Base-by-base conservation (phyloP, 2,888 invertebrate genomes). In the Drosophila leonis region DNA sequence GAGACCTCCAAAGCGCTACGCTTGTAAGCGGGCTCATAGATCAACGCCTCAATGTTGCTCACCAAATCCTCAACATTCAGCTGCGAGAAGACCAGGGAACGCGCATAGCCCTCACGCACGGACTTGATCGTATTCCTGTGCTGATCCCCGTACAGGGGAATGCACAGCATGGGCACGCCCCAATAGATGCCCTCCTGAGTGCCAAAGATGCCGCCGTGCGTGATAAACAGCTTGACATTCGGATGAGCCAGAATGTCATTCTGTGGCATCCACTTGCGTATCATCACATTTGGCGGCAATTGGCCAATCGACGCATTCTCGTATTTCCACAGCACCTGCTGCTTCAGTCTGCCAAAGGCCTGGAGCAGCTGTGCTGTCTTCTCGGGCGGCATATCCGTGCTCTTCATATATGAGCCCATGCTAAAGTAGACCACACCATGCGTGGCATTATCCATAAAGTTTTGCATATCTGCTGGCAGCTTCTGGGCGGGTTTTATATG, bases 211-310 rank as follows among this genome's bases (percentile, higher is more conserved):
- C 94, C 94, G 13, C 94, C 94, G 67, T 94, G 94, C 3, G 93
- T 92, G 24, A 94, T 93, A 75, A 94, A 94, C 0, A 94, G 65
- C 51, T 92, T 91, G 0, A 93, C 84, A 81, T 94, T 94, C 1
- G 90, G 90, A 84, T 94, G 93, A 2, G 93, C 94, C 74, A 93
- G 68, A 52, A 94, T 92, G 72, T 94, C 94, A 65, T 93, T 93
- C 86, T 94, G 94, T 1, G 94, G 94, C 77, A 94, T 90, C 94
- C 94, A 95, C 78, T 93, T 93, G 39, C 90, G 79, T 3, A 94
- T 88, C 83, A 93, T 92, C 0, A 95, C 92, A 84, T 94, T 94
- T 2, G 87, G 3, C 0, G 94, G 93, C 55, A 93, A 68, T 44
- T 93, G 85, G 2, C 92, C 90, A 15, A 93, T 77, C 0, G 90